Percentiles rank a stretch among this genome's conserved stretches.
Evolutionary conservation across 2,113 vertebrate species (phyloP).

Genomic region (Hystrix cristata): DNA sequence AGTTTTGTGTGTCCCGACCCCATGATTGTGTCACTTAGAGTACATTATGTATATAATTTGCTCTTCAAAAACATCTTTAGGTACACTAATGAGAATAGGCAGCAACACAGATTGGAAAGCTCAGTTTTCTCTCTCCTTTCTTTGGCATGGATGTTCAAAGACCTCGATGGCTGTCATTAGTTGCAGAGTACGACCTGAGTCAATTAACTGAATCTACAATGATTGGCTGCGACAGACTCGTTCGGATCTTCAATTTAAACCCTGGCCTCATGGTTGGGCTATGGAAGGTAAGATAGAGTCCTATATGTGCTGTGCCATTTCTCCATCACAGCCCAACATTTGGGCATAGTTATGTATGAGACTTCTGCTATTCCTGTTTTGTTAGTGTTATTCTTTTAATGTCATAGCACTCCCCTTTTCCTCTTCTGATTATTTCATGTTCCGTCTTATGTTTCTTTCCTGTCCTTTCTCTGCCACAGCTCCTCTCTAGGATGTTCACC

Average conservation of each 20-base stretch:
- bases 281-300: slow-evolving; percentile 91
- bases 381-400: accelerated
- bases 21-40: neutral
- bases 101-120: neutral
- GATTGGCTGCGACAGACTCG: slow-evolving; percentile 89
- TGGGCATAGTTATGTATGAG: accelerated
- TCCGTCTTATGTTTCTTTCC: neutral
- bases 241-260: slow-evolving; percentile 88
- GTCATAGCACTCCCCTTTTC: neutral
- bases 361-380: neutral
- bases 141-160: slow-evolving; percentile 80
- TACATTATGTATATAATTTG: neutral
- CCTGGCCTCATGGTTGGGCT: slow-evolving; percentile 91
- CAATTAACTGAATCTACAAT: slow-evolving; percentile 75
- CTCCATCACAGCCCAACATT: neutral
- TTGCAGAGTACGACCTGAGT: slow-evolving; percentile 87
- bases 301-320: neutral
- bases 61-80: neutral
- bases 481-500: neutral
- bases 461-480: neutral
- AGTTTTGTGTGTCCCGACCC: neutral
- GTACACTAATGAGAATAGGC: neutral
- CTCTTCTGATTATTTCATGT: neutral
- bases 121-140: slow-evolving; percentile 13
- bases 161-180: slow-evolving; percentile 89